Base-by-base conservation (phyloP, 1,140 invertebrate genomes). In the Drosophila littoralis region DNA sequence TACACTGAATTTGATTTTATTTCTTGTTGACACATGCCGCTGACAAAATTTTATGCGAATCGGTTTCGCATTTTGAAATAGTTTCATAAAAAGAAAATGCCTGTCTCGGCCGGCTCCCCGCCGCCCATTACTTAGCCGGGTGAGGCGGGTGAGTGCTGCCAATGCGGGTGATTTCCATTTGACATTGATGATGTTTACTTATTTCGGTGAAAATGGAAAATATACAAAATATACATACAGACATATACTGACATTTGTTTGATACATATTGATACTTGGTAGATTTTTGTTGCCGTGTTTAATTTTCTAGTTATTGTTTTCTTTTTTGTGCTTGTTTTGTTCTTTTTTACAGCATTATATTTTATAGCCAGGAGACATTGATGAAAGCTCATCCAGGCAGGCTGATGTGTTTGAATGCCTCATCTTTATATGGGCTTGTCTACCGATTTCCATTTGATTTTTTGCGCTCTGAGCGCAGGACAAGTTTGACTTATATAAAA, bases 151-250 rank as follows among this genome's bases (percentile, higher is more conserved):
- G 57, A 57, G 66, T 74, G 72, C 73, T 79, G 77, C 66, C 79
- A 77, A 48, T 83, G 64, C 64, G 79, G 74, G 70, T 90, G 85
- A 79, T 85, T 89, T 90, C 75, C 84, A 89, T 90, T 89, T 84
- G 84, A 89, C 84, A 90, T 89, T 89, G 84, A 89, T 89, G 84
- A 89, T 89, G 84, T 89, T 89, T 89, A 90, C 84, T 89, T 89
- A 89, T 90, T 89, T 89, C 59, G 81, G 70, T 90, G 84, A 89
- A 89, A 89, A 89, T 89, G 81, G 75, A 88, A 88, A 88, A 90
- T 89, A 89, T 80, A 88, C 79, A 74, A 81, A 67, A 74, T 69
- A 76, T 68, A n/a, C 15, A 8, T 51, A 65, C 15, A 50, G 13
- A 15, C 22, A 63, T 46, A 52, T 36, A 40, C 35, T n/a, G 8